Evolutionary conservation across 2,888 invertebrate genomes (phyloP), one percentile per base, ranked within the genome.

Genomic region (Drosophila birchii): DNA sequence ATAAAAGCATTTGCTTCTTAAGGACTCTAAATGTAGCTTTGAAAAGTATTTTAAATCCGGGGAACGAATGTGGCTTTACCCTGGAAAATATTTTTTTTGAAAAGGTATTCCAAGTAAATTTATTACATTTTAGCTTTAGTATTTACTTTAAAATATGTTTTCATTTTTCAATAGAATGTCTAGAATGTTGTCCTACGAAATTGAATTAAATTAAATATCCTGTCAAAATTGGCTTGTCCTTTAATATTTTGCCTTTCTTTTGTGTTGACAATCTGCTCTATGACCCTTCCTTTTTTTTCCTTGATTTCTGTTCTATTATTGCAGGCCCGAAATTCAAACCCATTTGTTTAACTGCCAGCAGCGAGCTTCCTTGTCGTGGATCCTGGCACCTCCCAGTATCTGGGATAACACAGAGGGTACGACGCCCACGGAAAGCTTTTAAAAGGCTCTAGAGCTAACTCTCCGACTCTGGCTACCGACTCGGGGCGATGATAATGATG

Each of bases 401-500:
- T 0, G 34, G 66, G 49, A 23, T 45, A 63, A 41, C 47, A 34
- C 29, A 16, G 47, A 49, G 58, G 71, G 59, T 69, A 71, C 18
- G 39, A 49, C 60, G 26, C 39, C 44, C 36, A 39, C 39, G 20
- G 39, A 67, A 69, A 69, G 56, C 69, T 67, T 67, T 67, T 67
- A 68, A 67, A 23, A 16, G 23, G 26, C 44, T 44, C 51, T 53
- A 38, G 51, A 53, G 51, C 51, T 20, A 20, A 18, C 47, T 47
- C 47, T n/a, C 26, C 5, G 26, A 26, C 45, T n/a, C 1, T 29
- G 23, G 34, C 44, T 44, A 29, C 53, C 39, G 12, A 23, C 49
- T 51, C n/a, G n/a, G 34, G 54, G 49, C 69, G 68, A 76, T 63
- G 77, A 73, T 87, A 74, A 86, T 82, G 88, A 77, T 88, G 78